Base-by-base conservation (phyloP, 35 echinoderm and acorn worm genomes). In the Nesometra sesokonis region DNA sequence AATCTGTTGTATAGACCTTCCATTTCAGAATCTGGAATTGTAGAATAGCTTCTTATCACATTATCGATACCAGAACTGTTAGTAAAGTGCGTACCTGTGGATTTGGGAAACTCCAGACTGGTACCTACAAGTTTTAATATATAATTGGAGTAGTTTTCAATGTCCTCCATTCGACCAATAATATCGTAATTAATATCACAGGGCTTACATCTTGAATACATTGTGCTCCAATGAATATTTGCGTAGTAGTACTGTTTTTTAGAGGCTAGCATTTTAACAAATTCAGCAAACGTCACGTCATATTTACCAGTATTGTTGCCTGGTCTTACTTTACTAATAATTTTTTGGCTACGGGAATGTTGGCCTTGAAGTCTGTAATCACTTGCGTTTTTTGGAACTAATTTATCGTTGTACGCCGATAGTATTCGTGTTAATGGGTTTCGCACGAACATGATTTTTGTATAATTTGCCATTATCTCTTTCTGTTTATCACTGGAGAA, bases 391-490 rank as follows among this genome's bases (percentile, higher is more conserved):
- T 31, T 23, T 78, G 36, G 32, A 79, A 57, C 57, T 15, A 94
- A 76, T 47, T 94, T 94, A 36, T 94, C 89, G 29, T 86, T 87
- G 30, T 80, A 94, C 3, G 93, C 93, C 2, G 93, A 94, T 32
- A 94, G 36, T 31, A 94, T 33, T 21, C 93, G 52, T 30, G 77
- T 86, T 39, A 91, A 94, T 0, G 93, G 93, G 83, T 94, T 81
- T 1, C 93, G 36, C 0, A 90, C 89, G 32, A 94, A 91, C 0
- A 89, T 84, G 36, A 94, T 88, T 81, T 88, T 88, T 0, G 33
- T 80, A 84, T 93, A 93, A 23, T 86, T 89, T 46, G 30, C 17
- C 8, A 93, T 84, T 39, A 88, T 85, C 21, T 82, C 36, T 37
- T 43, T 37, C 29, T 83, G 86, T 29, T 93, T 80, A 11, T 85